A percentile compares a stretch with the other conserved stretches of the same genome.
phyloP scores from a whole-genome alignment of 1,140 invertebrate genomes.

The Gonatopus flavifemur region DNA sequence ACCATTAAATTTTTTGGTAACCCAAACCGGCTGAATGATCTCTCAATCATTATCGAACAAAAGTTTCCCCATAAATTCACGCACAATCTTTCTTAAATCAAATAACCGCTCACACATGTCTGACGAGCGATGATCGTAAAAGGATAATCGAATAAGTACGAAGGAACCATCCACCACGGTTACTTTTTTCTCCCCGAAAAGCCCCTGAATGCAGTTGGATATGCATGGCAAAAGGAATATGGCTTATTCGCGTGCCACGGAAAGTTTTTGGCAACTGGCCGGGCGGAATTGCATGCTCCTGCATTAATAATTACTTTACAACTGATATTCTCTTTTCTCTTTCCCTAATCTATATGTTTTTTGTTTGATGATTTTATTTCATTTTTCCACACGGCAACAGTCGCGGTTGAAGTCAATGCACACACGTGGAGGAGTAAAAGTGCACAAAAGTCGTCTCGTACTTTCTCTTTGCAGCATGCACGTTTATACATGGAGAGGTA shows the following conservation, averaged over 20 bases:
- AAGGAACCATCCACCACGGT: no score
- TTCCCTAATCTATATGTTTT: neutral
- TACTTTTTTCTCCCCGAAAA: no score
- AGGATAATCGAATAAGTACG: no score
- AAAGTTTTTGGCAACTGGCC: slow-evolving; percentile 49
- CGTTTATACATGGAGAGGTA: no score
- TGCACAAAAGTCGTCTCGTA: slow-evolving; percentile 12
- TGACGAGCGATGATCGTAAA: no score
- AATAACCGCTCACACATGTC: no score
- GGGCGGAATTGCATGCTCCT: slow-evolving; percentile 46
- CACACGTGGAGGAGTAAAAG: slow-evolving; percentile 16
- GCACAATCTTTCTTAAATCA: no score
- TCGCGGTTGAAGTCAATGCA: slow-evolving; percentile 7
- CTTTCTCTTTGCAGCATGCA: neutral
- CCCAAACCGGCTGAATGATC: no score
- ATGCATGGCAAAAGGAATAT: slow-evolving; percentile 51
- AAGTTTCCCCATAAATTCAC: no score
- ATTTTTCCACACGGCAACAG: slow-evolving; percentile 22
- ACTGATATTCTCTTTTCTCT: slow-evolving; percentile 52
- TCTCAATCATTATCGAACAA: no score
- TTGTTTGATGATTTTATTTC: slow-evolving; percentile 23
- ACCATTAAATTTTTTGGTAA: no score
- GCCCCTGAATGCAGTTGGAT: no score
- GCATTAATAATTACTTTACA: slow-evolving; percentile 58
- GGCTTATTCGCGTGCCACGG: slow-evolving; percentile 56